These are phyloP conservation scores for Hetaerina americana DNA, from an alignment of 1,140 invertebrate species.

Conservation along the genomic window DNA sequence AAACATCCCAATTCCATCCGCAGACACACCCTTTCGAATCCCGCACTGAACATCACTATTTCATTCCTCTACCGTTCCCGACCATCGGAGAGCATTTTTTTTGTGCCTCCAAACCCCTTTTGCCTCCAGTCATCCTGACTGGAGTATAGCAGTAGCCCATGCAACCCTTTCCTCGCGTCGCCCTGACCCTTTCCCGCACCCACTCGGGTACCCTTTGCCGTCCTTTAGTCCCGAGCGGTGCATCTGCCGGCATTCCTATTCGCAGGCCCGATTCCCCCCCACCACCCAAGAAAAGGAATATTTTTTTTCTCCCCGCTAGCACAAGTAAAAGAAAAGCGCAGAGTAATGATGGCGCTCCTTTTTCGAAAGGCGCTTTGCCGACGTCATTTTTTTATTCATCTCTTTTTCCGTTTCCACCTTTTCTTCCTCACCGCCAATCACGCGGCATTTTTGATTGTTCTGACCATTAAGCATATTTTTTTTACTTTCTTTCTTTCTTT, in stretches of 20 bases:
- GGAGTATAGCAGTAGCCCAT: background rate
- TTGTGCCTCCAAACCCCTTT: background rate
- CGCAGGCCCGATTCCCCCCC: no score
- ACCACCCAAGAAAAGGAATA: no score
- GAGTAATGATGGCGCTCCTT: background rate
- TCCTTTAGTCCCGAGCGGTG: no score
- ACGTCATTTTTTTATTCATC: background rate
- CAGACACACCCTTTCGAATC: background rate
- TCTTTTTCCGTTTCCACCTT: background rate
- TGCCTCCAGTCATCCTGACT: background rate
- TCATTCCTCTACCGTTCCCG: background rate
- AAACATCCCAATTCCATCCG: background rate
- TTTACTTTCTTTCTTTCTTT: background rate
- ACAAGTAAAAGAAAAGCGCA: background rate
- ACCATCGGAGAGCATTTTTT: background rate
- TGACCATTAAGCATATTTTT: background rate
- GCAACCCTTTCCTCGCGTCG: background rate
- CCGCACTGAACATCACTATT: no score
- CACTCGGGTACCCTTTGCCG: background rate
- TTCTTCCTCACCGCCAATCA: background rate
- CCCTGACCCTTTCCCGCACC: background rate
- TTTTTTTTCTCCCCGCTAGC: background rate
- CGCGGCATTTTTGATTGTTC: background rate
- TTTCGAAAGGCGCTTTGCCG: background rate
- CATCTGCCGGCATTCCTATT: no score